phyloP scores from a whole-genome alignment of 2,888 invertebrate species.

The Aphodius sticticus region DNA sequence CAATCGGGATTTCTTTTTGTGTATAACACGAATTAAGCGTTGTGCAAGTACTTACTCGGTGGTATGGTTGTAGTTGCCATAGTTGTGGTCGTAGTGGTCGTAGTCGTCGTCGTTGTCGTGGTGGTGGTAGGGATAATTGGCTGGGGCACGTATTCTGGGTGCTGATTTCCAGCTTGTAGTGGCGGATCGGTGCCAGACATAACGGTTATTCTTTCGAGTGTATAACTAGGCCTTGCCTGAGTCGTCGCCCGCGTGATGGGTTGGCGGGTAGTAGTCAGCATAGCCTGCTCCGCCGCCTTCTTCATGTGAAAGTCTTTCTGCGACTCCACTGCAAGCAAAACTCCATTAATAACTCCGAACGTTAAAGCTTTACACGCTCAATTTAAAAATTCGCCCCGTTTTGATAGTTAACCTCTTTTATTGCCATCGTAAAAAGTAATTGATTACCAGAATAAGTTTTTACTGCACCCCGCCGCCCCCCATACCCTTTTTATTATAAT shows the following conservation, averaged over 20 bases:
- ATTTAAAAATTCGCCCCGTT: background rate
- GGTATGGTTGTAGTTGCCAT: conserved; percentile 56
- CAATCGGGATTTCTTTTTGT: background rate
- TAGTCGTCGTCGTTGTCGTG: conserved; percentile 58
- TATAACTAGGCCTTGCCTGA: conserved; percentile 44
- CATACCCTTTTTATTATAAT: background rate
- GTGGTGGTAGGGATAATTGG: conserved; percentile 53
- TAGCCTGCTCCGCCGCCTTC: conserved; percentile 63
- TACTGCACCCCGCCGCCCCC: background rate
- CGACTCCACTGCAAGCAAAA: conserved; percentile 74
- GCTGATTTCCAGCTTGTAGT: conserved; percentile 58
- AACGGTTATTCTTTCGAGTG: conserved; percentile 50
- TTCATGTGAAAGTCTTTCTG: conserved; percentile 86
- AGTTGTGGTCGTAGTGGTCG: conserved; percentile 63
- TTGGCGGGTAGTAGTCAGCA: conserved; percentile 59
- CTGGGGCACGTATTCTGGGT: conserved; percentile 61
- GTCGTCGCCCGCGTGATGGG: conserved; percentile 45
- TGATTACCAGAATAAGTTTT: conserved; percentile 4
- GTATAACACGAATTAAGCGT: background rate
- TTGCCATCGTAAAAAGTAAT: background rate
- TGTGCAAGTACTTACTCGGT: conserved; percentile 61
- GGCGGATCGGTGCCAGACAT: conserved; percentile 55
- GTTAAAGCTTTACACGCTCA: background rate
- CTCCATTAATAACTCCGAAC: background rate
- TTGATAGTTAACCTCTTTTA: conserved; percentile 4